Conservation (phyloP, 2,888 invertebrate species). For the Leistus spinibarbis region DNA sequence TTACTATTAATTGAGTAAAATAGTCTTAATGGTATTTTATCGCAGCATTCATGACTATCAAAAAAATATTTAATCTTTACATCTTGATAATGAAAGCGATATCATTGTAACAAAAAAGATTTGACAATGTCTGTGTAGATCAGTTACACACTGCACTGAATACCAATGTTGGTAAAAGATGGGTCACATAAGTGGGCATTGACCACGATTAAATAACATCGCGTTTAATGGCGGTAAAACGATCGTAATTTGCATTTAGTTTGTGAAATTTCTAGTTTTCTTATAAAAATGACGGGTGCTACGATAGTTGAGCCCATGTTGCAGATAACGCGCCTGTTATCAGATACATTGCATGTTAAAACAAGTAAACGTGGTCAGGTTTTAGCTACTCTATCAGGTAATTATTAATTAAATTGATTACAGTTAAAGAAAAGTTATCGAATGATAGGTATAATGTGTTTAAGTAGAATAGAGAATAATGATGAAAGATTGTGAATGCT, state of each 20-base stretch:
- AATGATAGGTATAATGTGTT: too few relatives aligned
- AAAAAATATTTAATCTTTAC: constrained; percentile 2
- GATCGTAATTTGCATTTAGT: background rate
- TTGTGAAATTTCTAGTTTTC: background rate
- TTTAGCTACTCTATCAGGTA: constrained; percentile 41
- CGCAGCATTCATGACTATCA: background rate
- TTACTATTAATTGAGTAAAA: background rate
- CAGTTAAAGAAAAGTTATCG: too few relatives aligned
- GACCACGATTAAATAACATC: background rate
- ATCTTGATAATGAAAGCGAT: constrained; percentile 8
- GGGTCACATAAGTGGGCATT: too few relatives aligned
- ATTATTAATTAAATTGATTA: too few relatives aligned
- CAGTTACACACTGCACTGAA: background rate
- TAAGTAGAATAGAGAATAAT: too few relatives aligned
- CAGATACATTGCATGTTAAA: background rate
- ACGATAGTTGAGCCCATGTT: constrained; percentile 26
- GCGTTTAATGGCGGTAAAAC: constrained; percentile 6
- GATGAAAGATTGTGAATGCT: too few relatives aligned
- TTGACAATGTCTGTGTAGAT: background rate
- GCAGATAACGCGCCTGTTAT: background rate
- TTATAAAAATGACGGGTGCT: constrained; percentile 3
- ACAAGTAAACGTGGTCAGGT: constrained; percentile 21
- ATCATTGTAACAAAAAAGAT: background rate
- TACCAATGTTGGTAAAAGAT: background rate
- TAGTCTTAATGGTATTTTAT: background rate